Percentiles rank a stretch among this genome's conserved stretches.
These are phyloP conservation scores for Nephrocerus scutellatus DNA, from an alignment of 2,888 invertebrate genomes.

Conservation along the genomic window DNA sequence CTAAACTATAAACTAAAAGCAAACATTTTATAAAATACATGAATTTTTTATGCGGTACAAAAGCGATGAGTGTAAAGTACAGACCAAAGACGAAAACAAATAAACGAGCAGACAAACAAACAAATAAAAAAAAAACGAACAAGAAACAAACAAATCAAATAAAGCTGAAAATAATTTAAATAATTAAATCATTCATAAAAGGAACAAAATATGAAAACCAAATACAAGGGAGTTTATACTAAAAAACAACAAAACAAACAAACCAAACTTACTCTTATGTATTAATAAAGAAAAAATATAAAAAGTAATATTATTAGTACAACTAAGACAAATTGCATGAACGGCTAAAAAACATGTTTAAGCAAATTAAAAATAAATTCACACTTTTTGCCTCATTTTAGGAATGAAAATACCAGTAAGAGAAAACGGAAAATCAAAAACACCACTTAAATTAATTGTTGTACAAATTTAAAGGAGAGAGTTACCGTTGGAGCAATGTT, in stretches of 20 bases:
- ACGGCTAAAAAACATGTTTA: too few relatives aligned
- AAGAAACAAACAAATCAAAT: too few relatives aligned
- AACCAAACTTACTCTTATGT: conserved; percentile 20
- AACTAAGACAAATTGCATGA: conserved; percentile 24
- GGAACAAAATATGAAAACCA: conserved; percentile 46
- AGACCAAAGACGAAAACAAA: too few relatives aligned
- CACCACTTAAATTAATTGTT: conserved; percentile 19
- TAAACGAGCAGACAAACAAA: too few relatives aligned
- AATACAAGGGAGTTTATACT: conserved; percentile 48
- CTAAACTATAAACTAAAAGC: too few relatives aligned
- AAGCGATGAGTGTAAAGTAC: too few relatives aligned
- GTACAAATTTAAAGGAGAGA: too few relatives aligned
- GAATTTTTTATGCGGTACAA: too few relatives aligned
- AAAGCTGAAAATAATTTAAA: background rate
- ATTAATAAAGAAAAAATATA: conserved; percentile 12
- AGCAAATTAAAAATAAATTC: too few relatives aligned
- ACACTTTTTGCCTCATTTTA: conserved; percentile 28
- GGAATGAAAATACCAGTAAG: conserved; percentile 22
- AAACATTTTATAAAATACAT: too few relatives aligned
- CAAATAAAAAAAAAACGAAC: too few relatives aligned
- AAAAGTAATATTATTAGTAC: conserved; percentile 3
- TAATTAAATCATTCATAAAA: conserved; percentile 31
- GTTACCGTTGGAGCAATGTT: too few relatives aligned
- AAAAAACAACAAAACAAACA: conserved; percentile 26
- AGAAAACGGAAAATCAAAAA: conserved; percentile 12